Evolutionary conservation across 1,140 invertebrate species (phyloP), one percentile per base, ranked within the genome.

Genomic region (Bathynomus jamesi): DNA sequence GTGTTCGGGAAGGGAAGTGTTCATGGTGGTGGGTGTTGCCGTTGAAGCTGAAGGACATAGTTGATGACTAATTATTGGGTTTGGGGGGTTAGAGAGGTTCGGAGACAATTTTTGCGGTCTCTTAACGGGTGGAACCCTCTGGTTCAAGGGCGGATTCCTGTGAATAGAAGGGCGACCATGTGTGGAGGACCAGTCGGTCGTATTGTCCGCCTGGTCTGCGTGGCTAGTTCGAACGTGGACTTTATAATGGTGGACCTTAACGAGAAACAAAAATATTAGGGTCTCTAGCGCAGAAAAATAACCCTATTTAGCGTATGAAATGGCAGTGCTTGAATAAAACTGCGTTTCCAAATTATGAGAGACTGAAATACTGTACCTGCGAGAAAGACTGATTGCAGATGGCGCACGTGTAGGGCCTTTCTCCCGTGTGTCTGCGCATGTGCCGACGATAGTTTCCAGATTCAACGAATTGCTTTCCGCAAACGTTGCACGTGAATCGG

Each of bases 351-450:
- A 53, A 21, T 53, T 53, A 17, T 53, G 21, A 11, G 21, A 53
- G 2, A 53, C 21, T 53, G 40, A 5, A 53, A 53, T 53, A 40
- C 21, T 17, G 21, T 53, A 77, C 76, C 76, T 77, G 76, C 29
- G 76, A 74, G 61, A 74, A 77, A 21, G 70, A 78, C 67, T 80
- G 79, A 1, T 75, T 72, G 73, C 80, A 81, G 5, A 76, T 63
- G 31, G 72, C 72, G 66, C 80, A 81, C 28, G 64, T 72, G 74
- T 78, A 79, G 0, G 76, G 77, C 62, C 76, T 72, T 65, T 76
- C 78, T 10, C 79, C 79, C 8, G 78, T 77, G 69, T 80, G 79
- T 21, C 77, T 70, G 4, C 74, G 61, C 73, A 79, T 77, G 66
- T 80, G 79, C 3, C 78, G 72, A 63, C 76, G 77, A 63, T 78